Evolutionary conservation across 2,797 vertebrate species (phyloP).

Genomic region (Labeo calbasu): DNA sequence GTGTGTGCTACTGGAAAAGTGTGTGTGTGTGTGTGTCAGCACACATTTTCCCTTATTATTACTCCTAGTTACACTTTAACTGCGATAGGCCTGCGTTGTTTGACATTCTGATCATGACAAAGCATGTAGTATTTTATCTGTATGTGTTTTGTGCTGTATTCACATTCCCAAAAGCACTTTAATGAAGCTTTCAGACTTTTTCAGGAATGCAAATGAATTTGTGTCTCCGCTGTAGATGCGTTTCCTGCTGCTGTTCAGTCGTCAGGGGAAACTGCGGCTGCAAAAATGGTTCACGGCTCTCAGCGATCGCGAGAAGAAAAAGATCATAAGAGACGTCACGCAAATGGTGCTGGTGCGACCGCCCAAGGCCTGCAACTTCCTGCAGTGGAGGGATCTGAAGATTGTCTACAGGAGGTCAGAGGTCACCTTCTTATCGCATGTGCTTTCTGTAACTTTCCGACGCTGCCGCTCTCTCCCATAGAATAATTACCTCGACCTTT

Average conservation of each 20-base stretch:
- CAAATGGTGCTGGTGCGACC: conserved; percentile 85
- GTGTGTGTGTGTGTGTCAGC: conserved; percentile 8
- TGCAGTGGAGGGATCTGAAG: conserved; percentile 96
- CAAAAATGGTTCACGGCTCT: conserved; percentile 94
- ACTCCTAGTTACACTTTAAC: conserved; percentile 37
- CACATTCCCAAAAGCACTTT: neutral
- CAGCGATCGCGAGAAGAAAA: conserved; percentile 91
- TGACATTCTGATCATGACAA: conserved; percentile 15
- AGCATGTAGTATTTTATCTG: neutral
- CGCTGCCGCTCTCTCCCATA: neutral
- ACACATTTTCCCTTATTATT: neutral
- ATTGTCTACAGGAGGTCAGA: conserved; percentile 90
- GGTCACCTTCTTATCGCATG: neutral
- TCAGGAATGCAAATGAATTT: neutral
- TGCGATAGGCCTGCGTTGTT: neutral
- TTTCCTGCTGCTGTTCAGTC: conserved; percentile 96
- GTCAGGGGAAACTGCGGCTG: conserved; percentile 93
- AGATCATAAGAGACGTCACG: conserved; percentile 90
- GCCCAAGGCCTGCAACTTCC: conserved; percentile 90
- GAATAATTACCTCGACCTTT: conserved; percentile 13
- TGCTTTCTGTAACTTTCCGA: conserved; percentile 1
- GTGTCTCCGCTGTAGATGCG: conserved; percentile 80
- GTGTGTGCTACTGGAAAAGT: neutral
- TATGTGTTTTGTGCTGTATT: neutral
- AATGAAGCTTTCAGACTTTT: conserved; percentile 5